These are phyloP conservation scores for Ptychadena robeensis DNA, from an alignment of 2,797 vertebrate genomes.

Conservation along the genomic window DNA sequence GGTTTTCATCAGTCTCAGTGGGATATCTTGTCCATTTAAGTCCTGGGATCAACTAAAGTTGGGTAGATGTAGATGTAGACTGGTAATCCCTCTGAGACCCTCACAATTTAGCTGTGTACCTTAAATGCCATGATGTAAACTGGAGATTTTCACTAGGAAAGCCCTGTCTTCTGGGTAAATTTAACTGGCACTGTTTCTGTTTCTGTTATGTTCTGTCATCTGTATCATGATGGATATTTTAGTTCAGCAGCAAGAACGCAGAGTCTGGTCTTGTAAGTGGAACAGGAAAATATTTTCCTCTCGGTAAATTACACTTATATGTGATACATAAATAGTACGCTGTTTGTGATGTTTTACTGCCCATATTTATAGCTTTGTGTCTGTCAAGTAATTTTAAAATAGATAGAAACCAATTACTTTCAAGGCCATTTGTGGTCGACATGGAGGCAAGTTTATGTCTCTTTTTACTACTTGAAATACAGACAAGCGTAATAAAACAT, in stretches of 20 bases:
- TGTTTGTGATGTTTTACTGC: conserved; percentile 42
- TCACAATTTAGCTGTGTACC: not conserved
- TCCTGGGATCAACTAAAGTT: too few relatives aligned
- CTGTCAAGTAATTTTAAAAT: conserved; percentile 38
- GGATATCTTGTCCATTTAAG: too few relatives aligned
- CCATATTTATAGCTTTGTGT: conserved; percentile 27
- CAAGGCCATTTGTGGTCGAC: conserved; percentile 41
- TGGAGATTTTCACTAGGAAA: not conserved
- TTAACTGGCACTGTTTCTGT: not conserved
- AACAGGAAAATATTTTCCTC: conserved; percentile 16
- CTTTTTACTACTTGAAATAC: conserved; percentile 30
- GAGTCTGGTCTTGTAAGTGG: not conserved
- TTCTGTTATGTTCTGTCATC: not conserved
- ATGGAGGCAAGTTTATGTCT: conserved; percentile 21
- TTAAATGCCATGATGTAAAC: not conserved
- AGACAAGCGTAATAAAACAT: conserved; percentile 25
- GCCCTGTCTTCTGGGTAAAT: not conserved
- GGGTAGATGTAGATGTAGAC: too few relatives aligned
- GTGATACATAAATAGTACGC: conserved; percentile 41
- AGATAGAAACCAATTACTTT: conserved; percentile 45
- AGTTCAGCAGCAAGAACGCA: not conserved
- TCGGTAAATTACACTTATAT: conserved; percentile 29
- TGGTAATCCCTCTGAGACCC: too few relatives aligned
- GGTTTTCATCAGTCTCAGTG: too few relatives aligned
- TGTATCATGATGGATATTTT: not conserved